These are phyloP conservation scores for Chloroclysta siterata DNA, from an alignment of 2,888 invertebrate species.

Conservation along the genomic window DNA sequence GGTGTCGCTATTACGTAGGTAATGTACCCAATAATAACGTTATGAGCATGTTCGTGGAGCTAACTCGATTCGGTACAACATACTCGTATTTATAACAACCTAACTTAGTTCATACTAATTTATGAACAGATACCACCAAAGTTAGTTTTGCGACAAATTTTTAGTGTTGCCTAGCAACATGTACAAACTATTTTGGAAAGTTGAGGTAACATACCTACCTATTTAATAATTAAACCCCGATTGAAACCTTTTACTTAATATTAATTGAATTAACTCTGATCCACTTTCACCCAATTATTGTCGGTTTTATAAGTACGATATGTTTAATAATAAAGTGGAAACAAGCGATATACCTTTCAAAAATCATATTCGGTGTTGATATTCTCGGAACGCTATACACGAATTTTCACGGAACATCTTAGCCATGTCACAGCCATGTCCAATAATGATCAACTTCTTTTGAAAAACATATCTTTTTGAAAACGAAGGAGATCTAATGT, in stretches of 20 bases:
- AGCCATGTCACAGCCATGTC: background rate
- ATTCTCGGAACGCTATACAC: background rate
- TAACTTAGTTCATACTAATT: constrained; percentile 3
- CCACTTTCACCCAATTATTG: background rate
- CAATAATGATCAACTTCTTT: no score
- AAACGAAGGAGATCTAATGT: no score
- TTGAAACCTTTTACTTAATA: background rate
- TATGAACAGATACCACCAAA: background rate
- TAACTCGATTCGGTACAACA: constrained; percentile 13
- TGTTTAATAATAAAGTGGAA: no score
- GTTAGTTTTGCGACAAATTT: background rate
- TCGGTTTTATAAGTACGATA: no score
- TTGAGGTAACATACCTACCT: background rate
- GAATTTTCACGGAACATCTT: background rate
- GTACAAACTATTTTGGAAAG: background rate
- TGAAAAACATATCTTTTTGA: no score
- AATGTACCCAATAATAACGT: constrained; percentile 21
- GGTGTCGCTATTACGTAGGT: constrained; percentile 10
- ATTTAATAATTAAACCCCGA: background rate
- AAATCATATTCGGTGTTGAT: no score
- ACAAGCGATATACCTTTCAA: no score
- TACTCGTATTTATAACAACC: constrained; percentile 2
- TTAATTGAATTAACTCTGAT: background rate
- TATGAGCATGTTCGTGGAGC: constrained; percentile 4
- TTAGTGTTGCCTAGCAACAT: background rate